These are phyloP conservation scores for Amphipoea oculea DNA, from an alignment of 2,888 invertebrate species.

Conservation along the genomic window DNA sequence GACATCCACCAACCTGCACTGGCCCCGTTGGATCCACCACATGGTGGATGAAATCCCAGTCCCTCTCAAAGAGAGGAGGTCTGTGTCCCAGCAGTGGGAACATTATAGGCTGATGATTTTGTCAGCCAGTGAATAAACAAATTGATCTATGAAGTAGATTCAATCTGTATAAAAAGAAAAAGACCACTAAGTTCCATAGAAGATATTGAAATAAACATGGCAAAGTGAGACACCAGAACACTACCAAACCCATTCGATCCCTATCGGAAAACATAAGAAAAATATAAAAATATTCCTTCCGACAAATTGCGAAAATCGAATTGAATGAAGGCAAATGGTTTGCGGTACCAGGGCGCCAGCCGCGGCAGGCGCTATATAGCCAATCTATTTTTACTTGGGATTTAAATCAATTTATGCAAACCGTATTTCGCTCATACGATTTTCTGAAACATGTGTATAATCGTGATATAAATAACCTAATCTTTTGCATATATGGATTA, in stretches of 20 bases:
- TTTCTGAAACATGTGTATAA: conserved; percentile 29
- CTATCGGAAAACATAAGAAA: conserved; percentile 13
- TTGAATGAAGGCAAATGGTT: conserved; percentile 42
- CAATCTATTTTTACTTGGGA: conserved; percentile 52
- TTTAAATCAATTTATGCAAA: conserved; percentile 38
- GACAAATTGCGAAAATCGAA: conserved; percentile 38
- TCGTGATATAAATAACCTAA: conserved; percentile 36
- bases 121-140: background rate
- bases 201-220: background rate
- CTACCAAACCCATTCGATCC: background rate
- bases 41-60: too few species aligned
- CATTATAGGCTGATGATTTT: background rate
- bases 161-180: background rate
- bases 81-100: too few species aligned
- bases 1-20: too few species aligned
- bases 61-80: too few species aligned
- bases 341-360: conserved; percentile 28
- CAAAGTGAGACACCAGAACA: conserved; percentile 14
- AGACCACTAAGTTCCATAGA: background rate
- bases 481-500: conserved; percentile 15
- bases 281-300: conserved; percentile 42
- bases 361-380: conserved; percentile 20
- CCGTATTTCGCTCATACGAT: conserved; percentile 25
- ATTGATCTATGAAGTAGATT: background rate
- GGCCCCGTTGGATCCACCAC: too few species aligned